phyloP scores from a whole-genome alignment of 2,797 vertebrate species.

The Ataeniobius toweri region DNA sequence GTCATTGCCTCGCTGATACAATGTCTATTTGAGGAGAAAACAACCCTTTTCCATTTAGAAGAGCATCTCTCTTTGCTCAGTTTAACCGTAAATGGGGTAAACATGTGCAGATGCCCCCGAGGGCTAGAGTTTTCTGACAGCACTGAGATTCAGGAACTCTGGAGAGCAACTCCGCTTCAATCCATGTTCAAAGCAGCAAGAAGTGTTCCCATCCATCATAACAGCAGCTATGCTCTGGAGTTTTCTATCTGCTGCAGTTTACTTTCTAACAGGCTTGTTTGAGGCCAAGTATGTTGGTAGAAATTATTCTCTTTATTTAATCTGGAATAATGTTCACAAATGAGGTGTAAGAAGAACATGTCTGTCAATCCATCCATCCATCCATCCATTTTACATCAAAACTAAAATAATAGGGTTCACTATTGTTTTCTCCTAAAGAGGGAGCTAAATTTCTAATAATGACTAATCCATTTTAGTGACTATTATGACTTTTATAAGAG shows the following conservation, averaged over 20 bases:
- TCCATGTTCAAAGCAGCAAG: conserved; percentile 37
- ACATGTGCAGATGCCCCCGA: conserved; percentile 20
- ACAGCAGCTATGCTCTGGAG: conserved; percentile 30
- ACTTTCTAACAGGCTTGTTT: neutral
- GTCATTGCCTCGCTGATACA: conserved; percentile 32
- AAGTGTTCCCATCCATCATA: conserved; percentile 33
- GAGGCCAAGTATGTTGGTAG: neutral
- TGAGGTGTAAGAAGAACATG: neutral
- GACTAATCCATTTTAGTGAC: neutral
- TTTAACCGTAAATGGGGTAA: conserved; percentile 64
- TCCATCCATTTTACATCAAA: neutral
- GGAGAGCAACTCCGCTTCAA: conserved; percentile 28
- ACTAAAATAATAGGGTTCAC: neutral
- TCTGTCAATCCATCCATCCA: neutral
- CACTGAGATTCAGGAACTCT: conserved; percentile 16
- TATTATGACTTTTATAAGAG: neutral
- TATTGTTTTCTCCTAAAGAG: neutral
- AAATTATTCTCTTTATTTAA: neutral
- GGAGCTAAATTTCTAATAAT: neutral
- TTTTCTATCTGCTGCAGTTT: neutral
- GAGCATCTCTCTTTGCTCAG: conserved; percentile 60
- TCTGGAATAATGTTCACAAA: neutral
- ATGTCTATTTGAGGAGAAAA: conserved; percentile 60
- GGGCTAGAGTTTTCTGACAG: conserved; percentile 18
- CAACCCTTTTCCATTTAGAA: conserved; percentile 70